Evolutionary conservation across 1,140 invertebrate species (phyloP), one percentile per base, ranked within the genome.

Genomic region (Acromyrmex echinatior): DNA sequence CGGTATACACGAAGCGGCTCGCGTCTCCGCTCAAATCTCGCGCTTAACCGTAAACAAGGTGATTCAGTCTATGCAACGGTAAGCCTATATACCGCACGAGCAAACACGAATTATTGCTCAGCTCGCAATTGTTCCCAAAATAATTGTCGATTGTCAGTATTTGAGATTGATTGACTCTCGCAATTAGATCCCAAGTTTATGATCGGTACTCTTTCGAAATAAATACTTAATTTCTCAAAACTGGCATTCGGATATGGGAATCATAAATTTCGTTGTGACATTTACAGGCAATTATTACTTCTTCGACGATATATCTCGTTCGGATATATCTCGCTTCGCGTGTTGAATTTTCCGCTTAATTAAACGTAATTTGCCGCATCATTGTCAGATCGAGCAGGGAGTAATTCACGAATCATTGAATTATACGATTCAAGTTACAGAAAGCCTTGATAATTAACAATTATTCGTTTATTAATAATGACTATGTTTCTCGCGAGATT

Each of bases 351-450:
- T 70, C 21, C 39, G 39, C 45, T 49, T 70, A 70, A 70, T 70
- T 49, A 70, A 70, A 70, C 66, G 39, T 70, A 51, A 70, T 70
- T 70, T 70, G 66, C 66, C 66, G 66, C 39, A 16, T 70, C 39
- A 70, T 70, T 70, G 66, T 70, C 66, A 7, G 66, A 51, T 70
- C 7, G 66, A 49, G 66, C 21, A 16, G 39, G 31, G 39, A 51
- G 45, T 49, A 70, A 70, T 70, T 70, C 66, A 28, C 66, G 21
- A 70, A 21, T 68, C 35, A 18, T 45, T 35, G 65, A 70, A 70
- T 70, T 51, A 28, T 70, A 18, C 39, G 21, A 70, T 49, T 70
- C 39, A 70, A 70, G 66, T 51, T 51, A 51, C 66, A 51, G 66
- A 70, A 70, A 39, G 66, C 66, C 66, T 51, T 70, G 21, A 70